A percentile compares a stretch with the other conserved stretches of the same genome.
Conservation (phyloP, 2,113 vertebrate species). For the Ptilorrhoa leucosticta region DNA sequence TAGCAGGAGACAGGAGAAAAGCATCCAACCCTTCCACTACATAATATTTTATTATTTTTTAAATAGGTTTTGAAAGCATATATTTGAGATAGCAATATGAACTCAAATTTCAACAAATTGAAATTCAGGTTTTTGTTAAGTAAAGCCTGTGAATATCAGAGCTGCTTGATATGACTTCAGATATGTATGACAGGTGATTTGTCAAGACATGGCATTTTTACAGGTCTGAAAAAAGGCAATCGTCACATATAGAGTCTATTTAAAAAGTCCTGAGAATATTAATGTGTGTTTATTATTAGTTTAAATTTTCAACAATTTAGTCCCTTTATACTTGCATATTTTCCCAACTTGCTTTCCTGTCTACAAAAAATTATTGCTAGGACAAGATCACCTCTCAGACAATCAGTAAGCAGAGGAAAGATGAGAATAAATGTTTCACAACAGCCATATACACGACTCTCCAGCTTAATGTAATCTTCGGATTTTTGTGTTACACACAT, state of each 20-base stretch:
- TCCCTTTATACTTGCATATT: background rate
- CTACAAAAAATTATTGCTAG: background rate
- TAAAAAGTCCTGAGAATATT: background rate
- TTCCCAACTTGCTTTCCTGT: background rate
- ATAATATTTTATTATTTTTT: background rate
- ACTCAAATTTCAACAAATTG: background rate
- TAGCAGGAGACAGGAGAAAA: background rate
- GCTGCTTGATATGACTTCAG: background rate
- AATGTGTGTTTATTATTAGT: background rate
- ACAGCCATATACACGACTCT: background rate
- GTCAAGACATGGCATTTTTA: background rate
- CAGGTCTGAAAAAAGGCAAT: background rate
- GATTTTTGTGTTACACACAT: background rate
- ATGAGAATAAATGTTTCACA: constrained; percentile 5
- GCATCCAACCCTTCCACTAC: background rate
- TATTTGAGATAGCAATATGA: background rate
- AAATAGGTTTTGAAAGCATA: background rate
- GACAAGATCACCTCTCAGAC: background rate
- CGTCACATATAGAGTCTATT: background rate
- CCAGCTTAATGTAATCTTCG: background rate
- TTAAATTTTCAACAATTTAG: background rate
- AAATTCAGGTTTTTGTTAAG: background rate
- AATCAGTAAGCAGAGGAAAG: constrained; percentile 10
- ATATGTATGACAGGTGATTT: background rate
- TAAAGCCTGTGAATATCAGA: background rate